Conservation (phyloP, 2,113 vertebrate genomes). For the Lophura nycthemera region DNA sequence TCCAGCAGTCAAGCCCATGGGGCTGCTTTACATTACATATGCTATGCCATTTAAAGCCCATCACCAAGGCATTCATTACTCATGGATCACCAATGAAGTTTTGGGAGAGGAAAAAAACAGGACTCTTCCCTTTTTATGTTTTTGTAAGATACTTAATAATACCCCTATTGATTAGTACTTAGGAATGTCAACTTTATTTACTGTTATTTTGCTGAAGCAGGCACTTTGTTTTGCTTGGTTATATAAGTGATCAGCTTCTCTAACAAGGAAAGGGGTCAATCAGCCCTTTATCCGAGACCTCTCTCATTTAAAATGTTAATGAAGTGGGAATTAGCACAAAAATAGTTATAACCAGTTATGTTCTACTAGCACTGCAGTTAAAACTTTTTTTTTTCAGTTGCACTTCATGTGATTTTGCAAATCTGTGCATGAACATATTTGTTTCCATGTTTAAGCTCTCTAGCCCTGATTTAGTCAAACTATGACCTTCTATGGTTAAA, state of each 20-base stretch:
- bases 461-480: neutral
- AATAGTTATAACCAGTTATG: neutral
- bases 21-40: conserved; percentile 20
- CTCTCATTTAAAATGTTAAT: neutral
- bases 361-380: neutral
- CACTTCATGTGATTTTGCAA: neutral
- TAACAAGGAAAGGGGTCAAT: neutral
- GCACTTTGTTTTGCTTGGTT: neutral
- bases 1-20: neutral
- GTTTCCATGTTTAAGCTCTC: neutral
- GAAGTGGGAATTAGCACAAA: neutral
- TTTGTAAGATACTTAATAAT: neutral
- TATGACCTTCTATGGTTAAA: neutral
- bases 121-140: neutral
- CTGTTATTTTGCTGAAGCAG: neutral
- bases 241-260: neutral
- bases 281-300: neutral
- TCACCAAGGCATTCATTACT: neutral
- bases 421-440: neutral
- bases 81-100: neutral
- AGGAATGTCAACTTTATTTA: neutral
- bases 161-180: neutral
- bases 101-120: neutral
- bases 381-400: neutral
- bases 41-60: neutral